These are phyloP conservation scores for Epizoanthus fatuus DNA, from an alignment of 92 coral and sea anemone genomes.

Conservation along the genomic window DNA sequence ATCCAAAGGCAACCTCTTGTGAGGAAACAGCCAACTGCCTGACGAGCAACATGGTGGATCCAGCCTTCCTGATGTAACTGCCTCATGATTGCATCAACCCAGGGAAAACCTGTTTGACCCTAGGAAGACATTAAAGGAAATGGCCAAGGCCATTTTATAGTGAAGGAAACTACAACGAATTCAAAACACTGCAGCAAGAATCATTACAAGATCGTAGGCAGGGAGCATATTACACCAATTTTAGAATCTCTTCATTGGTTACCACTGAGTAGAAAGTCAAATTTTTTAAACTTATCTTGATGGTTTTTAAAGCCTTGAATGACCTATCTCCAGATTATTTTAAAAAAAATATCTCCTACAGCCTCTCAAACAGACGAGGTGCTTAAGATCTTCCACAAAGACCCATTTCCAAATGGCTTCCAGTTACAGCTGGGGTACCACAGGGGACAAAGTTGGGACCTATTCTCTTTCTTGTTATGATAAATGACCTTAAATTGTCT, in stretches of 20 bases:
- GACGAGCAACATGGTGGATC: slow-evolving; percentile 92
- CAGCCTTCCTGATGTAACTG: slow-evolving; percentile 91
- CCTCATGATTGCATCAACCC: slow-evolving; percentile 95
- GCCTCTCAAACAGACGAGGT: no score
- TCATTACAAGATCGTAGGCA: no score
- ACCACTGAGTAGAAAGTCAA: not conserved
- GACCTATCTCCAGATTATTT: no score
- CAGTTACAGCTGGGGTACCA: slow-evolving; percentile 1
- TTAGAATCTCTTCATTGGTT: no score
- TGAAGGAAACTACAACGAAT: no score
- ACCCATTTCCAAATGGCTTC: not conserved
- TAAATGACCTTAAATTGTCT: not conserved
- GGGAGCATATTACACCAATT: no score
- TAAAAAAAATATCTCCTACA: no score
- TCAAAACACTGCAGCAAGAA: no score
- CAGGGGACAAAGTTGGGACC: not conserved
- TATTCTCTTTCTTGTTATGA: not conserved
- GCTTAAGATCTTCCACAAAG: no score
- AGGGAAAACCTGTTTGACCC: slow-evolving; percentile 96
- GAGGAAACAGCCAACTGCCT: slow-evolving; percentile 90
- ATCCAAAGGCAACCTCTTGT: slow-evolving; percentile 97
- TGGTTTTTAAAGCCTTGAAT: no score
- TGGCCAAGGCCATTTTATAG: no score
- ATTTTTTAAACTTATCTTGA: no score
- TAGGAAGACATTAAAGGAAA: not conserved